These are phyloP conservation scores for Colinus virginianus DNA, from an alignment of 2,113 vertebrate genomes.

Conservation along the genomic window DNA sequence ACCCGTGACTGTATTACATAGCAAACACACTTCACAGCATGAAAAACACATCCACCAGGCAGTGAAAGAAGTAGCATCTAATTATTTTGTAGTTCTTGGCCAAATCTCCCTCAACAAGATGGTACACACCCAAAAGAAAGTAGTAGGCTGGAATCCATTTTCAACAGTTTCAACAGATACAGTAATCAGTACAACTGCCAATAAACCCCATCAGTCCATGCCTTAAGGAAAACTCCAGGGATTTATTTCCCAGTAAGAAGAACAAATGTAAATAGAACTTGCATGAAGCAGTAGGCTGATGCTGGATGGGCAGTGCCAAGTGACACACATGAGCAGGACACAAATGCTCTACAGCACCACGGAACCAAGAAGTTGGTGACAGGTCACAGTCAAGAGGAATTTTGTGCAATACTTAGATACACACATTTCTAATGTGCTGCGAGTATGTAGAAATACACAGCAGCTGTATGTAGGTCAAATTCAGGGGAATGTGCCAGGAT, in stretches of 20 bases:
- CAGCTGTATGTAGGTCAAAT: background rate
- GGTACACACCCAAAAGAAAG: too few species aligned
- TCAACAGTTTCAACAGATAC: background rate
- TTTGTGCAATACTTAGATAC: background rate
- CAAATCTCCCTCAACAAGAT: background rate
- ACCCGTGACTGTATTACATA: background rate
- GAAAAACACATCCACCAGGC: background rate
- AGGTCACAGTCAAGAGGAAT: background rate
- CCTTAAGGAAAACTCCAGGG: background rate
- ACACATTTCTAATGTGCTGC: background rate
- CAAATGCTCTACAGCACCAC: background rate
- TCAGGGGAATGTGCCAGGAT: background rate
- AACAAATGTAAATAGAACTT: background rate
- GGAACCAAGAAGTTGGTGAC: background rate
- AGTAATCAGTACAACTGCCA: too few species aligned
- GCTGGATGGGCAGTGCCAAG: background rate
- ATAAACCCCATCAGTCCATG: background rate
- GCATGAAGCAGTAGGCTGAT: background rate
- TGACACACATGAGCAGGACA: background rate
- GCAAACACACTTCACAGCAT: background rate
- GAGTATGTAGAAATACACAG: background rate
- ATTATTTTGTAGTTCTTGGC: background rate
- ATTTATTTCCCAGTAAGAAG: background rate
- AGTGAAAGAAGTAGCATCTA: background rate
- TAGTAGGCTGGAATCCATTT: background rate